phyloP scores from a whole-genome alignment of 2,888 invertebrate genomes.

The Thera obeliscata region DNA sequence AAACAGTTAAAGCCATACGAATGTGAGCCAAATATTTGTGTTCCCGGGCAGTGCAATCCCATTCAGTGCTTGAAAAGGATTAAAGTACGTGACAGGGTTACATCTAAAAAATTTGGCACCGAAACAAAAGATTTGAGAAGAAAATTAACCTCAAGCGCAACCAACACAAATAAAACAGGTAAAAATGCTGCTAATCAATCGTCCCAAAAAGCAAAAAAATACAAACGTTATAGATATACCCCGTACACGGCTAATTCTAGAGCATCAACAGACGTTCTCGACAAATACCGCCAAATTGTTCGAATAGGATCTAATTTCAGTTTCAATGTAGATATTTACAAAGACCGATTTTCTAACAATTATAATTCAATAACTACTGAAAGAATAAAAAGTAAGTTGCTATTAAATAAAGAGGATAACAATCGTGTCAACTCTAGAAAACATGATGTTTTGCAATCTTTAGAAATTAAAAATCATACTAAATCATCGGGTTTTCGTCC shows the following conservation, averaged over 20 bases:
- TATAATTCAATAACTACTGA: slow-evolving; percentile 2
- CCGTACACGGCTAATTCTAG: slow-evolving; percentile 1
- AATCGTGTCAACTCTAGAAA: slow-evolving; percentile 7
- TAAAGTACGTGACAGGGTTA: slow-evolving; percentile 19
- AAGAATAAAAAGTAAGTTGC: background rate
- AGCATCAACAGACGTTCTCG: background rate
- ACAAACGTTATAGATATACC: background rate
- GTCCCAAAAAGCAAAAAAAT: slow-evolving; percentile 2
- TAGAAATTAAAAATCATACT: slow-evolving; percentile 33
- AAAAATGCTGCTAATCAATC: slow-evolving; percentile 16
- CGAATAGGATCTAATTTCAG: slow-evolving; percentile 43
- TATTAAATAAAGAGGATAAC: slow-evolving; percentile 1
- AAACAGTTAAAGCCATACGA: slow-evolving; percentile 41
- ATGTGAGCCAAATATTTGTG: slow-evolving; percentile 51
- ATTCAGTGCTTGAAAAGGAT: slow-evolving; percentile 46
- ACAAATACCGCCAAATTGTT: slow-evolving; percentile 31
- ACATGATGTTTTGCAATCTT: slow-evolving; percentile 33
- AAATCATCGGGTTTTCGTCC: slow-evolving; percentile 43
- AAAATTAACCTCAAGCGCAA: slow-evolving; percentile 32
- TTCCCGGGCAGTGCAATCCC: slow-evolving; percentile 50
- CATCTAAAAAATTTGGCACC: slow-evolving; percentile 34
- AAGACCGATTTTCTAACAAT: slow-evolving; percentile 20
- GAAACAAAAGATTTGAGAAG: slow-evolving; percentile 30
- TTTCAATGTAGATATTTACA: slow-evolving; percentile 46
- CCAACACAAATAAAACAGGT: slow-evolving; percentile 6